Conservation (phyloP, 2,797 vertebrate genomes). For the Borostomias antarcticus region DNA sequence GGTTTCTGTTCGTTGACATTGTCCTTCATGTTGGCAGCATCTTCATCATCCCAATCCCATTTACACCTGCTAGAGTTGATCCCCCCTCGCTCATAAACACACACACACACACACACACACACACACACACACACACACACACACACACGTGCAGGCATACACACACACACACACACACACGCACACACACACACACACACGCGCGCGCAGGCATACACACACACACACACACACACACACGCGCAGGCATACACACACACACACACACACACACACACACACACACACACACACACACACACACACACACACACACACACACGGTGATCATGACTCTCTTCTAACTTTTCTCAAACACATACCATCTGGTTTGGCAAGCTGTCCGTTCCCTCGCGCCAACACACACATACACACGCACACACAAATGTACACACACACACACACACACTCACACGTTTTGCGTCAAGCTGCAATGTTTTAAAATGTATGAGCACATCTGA, state of each 20-base stretch:
- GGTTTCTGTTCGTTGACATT: constrained; percentile 4
- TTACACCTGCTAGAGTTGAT: constrained; percentile 57
- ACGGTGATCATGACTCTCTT: not conserved
- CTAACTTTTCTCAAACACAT: constrained; percentile 33
- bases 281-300: not conserved
- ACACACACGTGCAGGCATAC: not conserved
- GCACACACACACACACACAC: not conserved
- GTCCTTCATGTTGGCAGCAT: constrained; percentile 17
- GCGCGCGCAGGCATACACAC: too few relatives aligned
- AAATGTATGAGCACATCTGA: constrained; percentile 45
- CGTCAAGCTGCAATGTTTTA: constrained; percentile 54
- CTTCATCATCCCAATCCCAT: constrained; percentile 39
- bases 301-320: not conserved
- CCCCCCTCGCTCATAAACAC: too few relatives aligned
- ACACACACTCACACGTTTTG: not conserved
- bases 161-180: not conserved
- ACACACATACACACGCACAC: too few relatives aligned
- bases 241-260: not conserved
- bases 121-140: not conserved
- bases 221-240: not conserved
- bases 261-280: not conserved
- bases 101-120: not conserved
- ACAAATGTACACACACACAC: too few relatives aligned
- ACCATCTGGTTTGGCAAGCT: constrained; percentile 64
- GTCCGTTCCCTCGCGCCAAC: not conserved